These are phyloP conservation scores for Lepidonotus clava DNA, from an alignment of 2,888 invertebrate genomes.

Conservation along the genomic window DNA sequence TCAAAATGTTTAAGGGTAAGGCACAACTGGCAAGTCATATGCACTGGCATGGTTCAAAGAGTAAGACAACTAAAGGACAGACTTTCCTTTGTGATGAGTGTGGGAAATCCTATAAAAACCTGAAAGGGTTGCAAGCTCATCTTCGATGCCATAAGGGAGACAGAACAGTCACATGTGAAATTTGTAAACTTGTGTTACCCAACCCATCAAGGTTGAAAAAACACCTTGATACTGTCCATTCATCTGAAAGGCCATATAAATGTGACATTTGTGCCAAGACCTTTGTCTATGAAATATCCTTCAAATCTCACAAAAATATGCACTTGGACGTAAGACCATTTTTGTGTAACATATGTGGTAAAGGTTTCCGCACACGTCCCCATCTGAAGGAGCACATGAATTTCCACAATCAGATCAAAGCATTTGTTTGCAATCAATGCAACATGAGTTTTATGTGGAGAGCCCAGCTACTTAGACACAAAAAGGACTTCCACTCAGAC, in stretches of 20 bases:
- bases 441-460: not conserved
- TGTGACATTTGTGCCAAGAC: not conserved
- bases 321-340: not conserved
- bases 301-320: not conserved
- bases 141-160: not conserved
- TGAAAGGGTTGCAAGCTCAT: not conserved
- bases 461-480: not conserved
- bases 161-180: not conserved
- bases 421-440: not conserved
- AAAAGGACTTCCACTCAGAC: not conserved
- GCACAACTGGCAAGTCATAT: not conserved
- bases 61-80: not conserved
- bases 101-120: not conserved
- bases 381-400: slow-evolving; percentile 6
- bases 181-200: not conserved
- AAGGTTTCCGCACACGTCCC: not conserved
- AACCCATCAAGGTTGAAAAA: not conserved
- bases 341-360: not conserved
- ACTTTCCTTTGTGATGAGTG: not conserved
- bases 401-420: not conserved
- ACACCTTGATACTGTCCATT: not conserved
- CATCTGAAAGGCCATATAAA: not conserved
- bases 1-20: not conserved
- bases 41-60: not conserved
- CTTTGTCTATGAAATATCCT: not conserved